Percentiles rank a stretch among this genome's conserved stretches.
These are phyloP conservation scores for Serranus cabrilla DNA, from an alignment of 2,797 vertebrate species.

Conservation along the genomic window DNA sequence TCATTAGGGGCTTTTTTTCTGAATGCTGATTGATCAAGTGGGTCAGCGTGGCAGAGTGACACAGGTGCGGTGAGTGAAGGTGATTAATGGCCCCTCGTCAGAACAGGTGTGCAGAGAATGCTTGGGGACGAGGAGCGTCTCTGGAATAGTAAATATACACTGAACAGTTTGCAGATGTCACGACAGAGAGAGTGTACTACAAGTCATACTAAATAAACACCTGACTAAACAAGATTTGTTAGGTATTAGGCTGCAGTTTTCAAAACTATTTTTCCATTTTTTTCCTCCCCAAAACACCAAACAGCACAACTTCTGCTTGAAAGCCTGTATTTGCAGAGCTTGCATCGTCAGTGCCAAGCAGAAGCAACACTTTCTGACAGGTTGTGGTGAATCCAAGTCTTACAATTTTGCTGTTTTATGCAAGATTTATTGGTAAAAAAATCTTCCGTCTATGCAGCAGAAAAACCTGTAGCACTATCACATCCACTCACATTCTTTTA, in stretches of 20 bases:
- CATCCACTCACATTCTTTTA: not conserved
- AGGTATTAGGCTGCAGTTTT: not conserved
- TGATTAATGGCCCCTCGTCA: conserved; percentile 74
- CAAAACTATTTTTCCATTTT: not conserved
- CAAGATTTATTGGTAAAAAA: conserved; percentile 4
- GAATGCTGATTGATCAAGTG: conserved; percentile 70
- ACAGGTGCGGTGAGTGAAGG: conserved; percentile 69
- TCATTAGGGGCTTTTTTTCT: conserved; percentile 50
- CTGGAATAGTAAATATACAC: conserved; percentile 47
- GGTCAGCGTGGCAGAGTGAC: conserved; percentile 66
- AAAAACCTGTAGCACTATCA: not conserved
- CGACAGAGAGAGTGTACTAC: not conserved
- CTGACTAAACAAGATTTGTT: not conserved
- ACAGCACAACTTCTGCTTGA: not conserved
- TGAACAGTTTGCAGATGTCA: conserved; percentile 28
- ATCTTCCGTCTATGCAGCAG: not conserved
- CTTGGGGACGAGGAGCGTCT: conserved; percentile 11
- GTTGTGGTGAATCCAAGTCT: not conserved
- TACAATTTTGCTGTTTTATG: not conserved
- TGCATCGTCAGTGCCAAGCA: not conserved
- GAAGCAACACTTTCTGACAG: conserved; percentile 12
- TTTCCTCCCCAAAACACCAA: not conserved
- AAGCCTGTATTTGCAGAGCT: conserved; percentile 6
- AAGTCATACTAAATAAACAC: conserved; percentile 4
- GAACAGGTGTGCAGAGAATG: conserved; percentile 74